Base-by-base conservation (phyloP, 2,113 vertebrate genomes). In the Puntigrus tetrazona region DNA sequence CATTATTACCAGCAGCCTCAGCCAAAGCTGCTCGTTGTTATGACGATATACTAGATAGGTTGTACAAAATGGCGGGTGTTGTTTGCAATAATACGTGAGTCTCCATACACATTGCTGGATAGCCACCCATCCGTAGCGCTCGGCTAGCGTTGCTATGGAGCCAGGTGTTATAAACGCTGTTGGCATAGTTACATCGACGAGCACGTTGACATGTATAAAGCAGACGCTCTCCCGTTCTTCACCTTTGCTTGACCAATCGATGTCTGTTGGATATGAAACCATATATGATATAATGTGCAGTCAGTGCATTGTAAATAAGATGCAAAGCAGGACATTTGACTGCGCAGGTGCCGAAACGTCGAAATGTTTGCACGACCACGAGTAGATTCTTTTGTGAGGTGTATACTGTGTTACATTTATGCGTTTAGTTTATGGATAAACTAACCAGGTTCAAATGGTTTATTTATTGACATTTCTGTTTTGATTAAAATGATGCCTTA, bases 51-150 rank as follows among this genome's bases (percentile, higher is more conserved):
- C 92, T 93, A 83, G 89, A 88, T 67, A 92, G 91, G 91, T 89
- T 87, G 91, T 92, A 94, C 94, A 96, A 96, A 94, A 96, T 95
- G 95, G 95, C 95, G 94, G 92, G 92, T 93, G 93, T 93, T 93
- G 92, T 92, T 89, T 84, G 77, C 76, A 59, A 76, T 89, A 91
- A 90, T 92, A 92, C 89, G 90, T 89, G 91, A 81, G 82, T 61
- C 89, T 92, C 91, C 90, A 89, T 87, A 80, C 84, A 87, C 88
- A 87, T 29, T 84, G 84, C 43, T 67, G 14, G 25, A 78, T 52
- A 77, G 65, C 74, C 31, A 78, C 38, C 78, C 9, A 59, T 85
- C 78, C 50, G 43, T 81, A 61, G 67, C 83, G 41, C 14, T 50
- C 83, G 41, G 72, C 36, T 57, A 87, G 79, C 80, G 86, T 87